Conservation (phyloP, 1,140 invertebrate genomes). For the Whitmania pigra region DNA sequence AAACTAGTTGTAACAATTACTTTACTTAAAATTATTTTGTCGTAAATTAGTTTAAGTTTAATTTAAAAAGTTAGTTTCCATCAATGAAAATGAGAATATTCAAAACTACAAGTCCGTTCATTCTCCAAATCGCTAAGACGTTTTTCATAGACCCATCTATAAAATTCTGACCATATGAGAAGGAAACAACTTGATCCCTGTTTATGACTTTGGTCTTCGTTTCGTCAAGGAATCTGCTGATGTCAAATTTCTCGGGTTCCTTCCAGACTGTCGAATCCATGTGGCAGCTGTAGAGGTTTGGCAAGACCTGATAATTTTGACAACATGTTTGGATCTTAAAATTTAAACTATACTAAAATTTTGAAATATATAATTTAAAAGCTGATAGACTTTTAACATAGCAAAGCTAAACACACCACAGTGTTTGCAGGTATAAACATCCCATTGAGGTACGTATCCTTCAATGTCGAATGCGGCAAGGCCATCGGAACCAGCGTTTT, state of each 20-base stretch:
- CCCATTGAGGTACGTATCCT: conserved; percentile 32
- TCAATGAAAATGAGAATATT: no score
- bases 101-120: no score
- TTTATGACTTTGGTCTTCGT: neutral
- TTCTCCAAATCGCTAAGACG: no score
- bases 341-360: no score
- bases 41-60: no score
- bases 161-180: neutral
- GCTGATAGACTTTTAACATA: no score
- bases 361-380: no score
- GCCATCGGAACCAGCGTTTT: conserved; percentile 38
- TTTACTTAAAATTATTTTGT: no score
- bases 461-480: conserved; percentile 28
- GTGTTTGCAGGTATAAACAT: conserved; percentile 34
- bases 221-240: conserved; percentile 47
- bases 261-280: conserved; percentile 46
- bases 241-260: conserved; percentile 55
- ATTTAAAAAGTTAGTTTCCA: no score
- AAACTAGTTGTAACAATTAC: no score
- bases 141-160: no score
- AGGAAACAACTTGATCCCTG: neutral
- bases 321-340: no score
- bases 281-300: conserved; percentile 32
- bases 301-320: conserved; percentile 30
- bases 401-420: neutral